Evolutionary conservation across 2,888 invertebrate species (phyloP).

Genomic region (Ethmia dodecea): DNA sequence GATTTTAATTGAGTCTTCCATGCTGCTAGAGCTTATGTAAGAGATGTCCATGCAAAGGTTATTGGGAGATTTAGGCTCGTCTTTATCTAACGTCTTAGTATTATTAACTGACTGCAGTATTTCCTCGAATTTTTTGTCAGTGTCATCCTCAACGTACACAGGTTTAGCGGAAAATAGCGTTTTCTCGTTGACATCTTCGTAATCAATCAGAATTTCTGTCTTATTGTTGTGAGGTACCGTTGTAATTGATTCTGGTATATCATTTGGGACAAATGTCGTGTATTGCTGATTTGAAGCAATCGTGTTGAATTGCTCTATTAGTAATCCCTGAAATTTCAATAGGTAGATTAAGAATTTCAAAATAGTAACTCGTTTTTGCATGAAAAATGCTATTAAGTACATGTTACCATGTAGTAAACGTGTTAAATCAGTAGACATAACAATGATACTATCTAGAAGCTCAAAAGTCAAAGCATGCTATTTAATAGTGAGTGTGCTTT

Average conservation of each 20-base stretch:
- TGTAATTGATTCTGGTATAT: conserved; percentile 1
- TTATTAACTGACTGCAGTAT: conserved; percentile 53
- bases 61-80: conserved; percentile 45
- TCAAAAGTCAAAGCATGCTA: not conserved
- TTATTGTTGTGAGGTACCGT: conserved; percentile 37
- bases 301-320: conserved; percentile 66
- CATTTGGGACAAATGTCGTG: conserved; percentile 45
- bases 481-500: not conserved
- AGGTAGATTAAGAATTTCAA: conserved; percentile 2
- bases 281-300: conserved; percentile 65
- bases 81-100: conserved; percentile 25
- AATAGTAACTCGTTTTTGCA: too few relatives aligned
- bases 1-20: conserved; percentile 72
- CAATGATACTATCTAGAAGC: too few relatives aligned
- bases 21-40: conserved; percentile 62
- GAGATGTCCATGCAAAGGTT: conserved; percentile 50
- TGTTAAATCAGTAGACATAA: too few relatives aligned
- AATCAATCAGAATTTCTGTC: conserved; percentile 58
- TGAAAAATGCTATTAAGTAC: too few relatives aligned
- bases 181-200: conserved; percentile 51
- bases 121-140: conserved; percentile 61
- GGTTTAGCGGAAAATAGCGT: conserved; percentile 55
- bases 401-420: too few relatives aligned
- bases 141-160: conserved; percentile 49
- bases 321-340: conserved; percentile 58